These are phyloP conservation scores for Pilophorus perplexus DNA, from an alignment of 2,888 invertebrate species.

Conservation along the genomic window DNA sequence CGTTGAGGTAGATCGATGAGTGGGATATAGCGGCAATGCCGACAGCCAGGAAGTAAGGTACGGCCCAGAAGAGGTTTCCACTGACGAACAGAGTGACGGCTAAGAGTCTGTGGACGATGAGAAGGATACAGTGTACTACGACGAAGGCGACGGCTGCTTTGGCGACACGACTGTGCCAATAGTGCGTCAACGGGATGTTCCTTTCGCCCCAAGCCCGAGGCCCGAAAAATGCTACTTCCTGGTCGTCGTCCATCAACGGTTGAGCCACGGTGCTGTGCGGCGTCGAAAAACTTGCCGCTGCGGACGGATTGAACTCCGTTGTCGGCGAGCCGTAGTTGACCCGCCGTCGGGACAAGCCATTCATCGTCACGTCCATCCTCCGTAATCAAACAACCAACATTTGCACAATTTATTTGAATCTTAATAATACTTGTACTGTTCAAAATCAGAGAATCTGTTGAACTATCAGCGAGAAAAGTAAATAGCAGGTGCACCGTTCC, in stretches of 20 bases:
- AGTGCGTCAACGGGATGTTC: background rate
- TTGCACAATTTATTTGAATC: too few relatives aligned
- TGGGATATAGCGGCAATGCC: background rate
- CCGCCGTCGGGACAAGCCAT: too few relatives aligned
- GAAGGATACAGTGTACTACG: background rate
- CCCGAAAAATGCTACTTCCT: slow-evolving; percentile 12
- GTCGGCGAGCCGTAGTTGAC: too few relatives aligned
- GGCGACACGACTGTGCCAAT: slow-evolving; percentile 7
- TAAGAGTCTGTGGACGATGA: background rate
- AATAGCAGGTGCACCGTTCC: too few relatives aligned
- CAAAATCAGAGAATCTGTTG: too few relatives aligned
- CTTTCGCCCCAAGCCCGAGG: slow-evolving; percentile 8
- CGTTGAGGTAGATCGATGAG: slow-evolving; percentile 2
- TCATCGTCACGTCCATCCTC: too few relatives aligned
- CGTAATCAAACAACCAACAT: too few relatives aligned
- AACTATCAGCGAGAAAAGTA: too few relatives aligned
- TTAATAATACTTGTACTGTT: too few relatives aligned
- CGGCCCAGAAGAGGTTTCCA: slow-evolving; percentile 17
- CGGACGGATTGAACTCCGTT: too few relatives aligned
- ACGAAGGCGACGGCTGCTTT: background rate
- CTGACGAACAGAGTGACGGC: background rate
- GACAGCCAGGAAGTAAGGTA: slow-evolving; percentile 13
- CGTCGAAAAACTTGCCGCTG: too few relatives aligned
- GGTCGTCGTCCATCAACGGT: background rate
- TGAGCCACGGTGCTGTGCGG: too few relatives aligned